Evolutionary conservation across 2,888 invertebrate genomes (phyloP).

Genomic region (Lutraria lutraria): DNA sequence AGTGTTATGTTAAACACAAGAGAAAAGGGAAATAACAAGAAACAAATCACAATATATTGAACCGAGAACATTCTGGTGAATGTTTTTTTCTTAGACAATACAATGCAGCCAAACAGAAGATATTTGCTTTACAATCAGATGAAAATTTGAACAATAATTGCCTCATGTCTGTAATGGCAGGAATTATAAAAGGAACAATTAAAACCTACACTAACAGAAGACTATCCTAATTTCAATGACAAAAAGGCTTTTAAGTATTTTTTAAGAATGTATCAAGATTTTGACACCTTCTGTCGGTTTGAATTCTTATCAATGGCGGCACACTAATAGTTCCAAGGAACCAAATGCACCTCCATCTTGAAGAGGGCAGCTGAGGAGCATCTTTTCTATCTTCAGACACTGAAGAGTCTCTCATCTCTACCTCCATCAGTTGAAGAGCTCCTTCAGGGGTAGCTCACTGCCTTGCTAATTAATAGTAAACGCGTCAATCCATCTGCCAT

Average conservation of each 20-base stretch:
- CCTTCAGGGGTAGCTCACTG: slow-evolving; percentile 63
- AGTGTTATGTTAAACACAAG: too few species aligned
- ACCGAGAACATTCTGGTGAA: neutral
- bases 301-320: slow-evolving; percentile 63
- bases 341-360: slow-evolving; percentile 63
- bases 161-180: slow-evolving; percentile 14
- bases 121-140: slow-evolving; percentile 20
- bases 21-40: too few species aligned
- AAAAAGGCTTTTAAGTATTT: slow-evolving; percentile 58
- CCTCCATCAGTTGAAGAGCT: slow-evolving; percentile 71
- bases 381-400: slow-evolving; percentile 72
- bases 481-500: slow-evolving; percentile 69
- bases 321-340: slow-evolving; percentile 69
- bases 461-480: slow-evolving; percentile 72
- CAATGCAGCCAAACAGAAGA: slow-evolving; percentile 18
- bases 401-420: slow-evolving; percentile 68
- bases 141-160: slow-evolving; percentile 14
- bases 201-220: neutral
- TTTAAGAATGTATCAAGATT: slow-evolving; percentile 65
- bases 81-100: neutral
- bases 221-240: slow-evolving; percentile 35
- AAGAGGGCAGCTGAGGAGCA: slow-evolving; percentile 72
- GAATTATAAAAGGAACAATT: neutral
- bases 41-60: too few species aligned
- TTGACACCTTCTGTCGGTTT: slow-evolving; percentile 70